Evolutionary conservation across 2,797 vertebrate genomes (phyloP).

Genomic region (Typhlichthys eigenmanni): DNA sequence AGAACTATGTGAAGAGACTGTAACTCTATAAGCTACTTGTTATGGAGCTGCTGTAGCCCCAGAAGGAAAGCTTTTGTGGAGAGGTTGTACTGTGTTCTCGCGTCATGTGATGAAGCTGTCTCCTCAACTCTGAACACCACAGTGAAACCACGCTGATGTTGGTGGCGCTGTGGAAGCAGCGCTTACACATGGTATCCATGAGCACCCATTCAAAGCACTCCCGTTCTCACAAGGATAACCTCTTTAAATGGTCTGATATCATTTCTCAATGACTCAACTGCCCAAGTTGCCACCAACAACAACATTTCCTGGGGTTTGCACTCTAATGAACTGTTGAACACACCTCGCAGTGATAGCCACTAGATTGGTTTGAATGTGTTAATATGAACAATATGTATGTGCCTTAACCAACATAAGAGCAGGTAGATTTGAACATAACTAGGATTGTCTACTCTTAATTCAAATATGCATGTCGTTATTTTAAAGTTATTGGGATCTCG

Average conservation of each 20-base stretch:
- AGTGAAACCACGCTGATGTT: conserved; percentile 23
- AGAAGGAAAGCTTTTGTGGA: not conserved
- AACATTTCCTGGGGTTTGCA: no score
- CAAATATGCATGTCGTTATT: conserved; percentile 14
- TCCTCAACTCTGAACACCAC: conserved; percentile 28
- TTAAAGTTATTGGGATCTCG: conserved; percentile 38
- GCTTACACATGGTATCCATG: conserved; percentile 90
- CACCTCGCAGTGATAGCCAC: conserved; percentile 13
- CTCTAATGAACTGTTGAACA: no score
- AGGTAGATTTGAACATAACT: conserved; percentile 24
- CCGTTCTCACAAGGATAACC: conserved; percentile 27
- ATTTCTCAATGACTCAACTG: conserved; percentile 7
- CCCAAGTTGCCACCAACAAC: conserved; percentile 10
- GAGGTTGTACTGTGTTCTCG: no score
- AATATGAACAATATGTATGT: conserved; percentile 26
- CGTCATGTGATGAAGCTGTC: no score
- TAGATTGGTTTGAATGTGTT: conserved; percentile 25
- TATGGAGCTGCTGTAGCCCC: conserved; percentile 22
- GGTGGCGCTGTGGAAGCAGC: conserved; percentile 11
- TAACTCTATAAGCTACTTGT: conserved; percentile 59
- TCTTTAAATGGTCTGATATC: conserved; percentile 25
- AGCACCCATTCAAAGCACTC: conserved; percentile 55
- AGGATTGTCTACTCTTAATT: conserved; percentile 39
- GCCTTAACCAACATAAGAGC: conserved; percentile 43
- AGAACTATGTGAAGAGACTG: conserved; percentile 96